Evolutionary conservation across 2,797 vertebrate genomes (phyloP).

Genomic region (Distichodus sexfasciatus): DNA sequence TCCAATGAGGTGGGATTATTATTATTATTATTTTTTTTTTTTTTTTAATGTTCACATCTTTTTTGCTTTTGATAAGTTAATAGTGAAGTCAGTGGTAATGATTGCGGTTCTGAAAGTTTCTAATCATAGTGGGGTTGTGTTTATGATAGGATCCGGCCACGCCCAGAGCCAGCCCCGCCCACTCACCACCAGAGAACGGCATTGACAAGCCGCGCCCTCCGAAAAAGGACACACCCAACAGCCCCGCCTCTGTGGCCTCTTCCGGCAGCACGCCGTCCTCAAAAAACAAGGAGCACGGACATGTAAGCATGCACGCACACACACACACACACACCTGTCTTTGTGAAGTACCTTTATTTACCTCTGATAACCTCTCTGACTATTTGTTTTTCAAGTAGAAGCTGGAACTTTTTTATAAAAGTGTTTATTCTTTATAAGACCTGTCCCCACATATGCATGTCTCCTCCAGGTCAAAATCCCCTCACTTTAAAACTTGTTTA

Average conservation of each 20-base stretch:
- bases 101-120: background rate
- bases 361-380: too few species aligned
- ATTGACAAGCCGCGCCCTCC: constrained; percentile 93
- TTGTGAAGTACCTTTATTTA: background rate
- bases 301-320: constrained; percentile 77
- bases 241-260: constrained; percentile 94
- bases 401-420: too few species aligned
- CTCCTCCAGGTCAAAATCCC: too few species aligned
- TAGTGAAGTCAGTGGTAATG: background rate
- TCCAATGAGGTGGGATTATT: constrained; percentile 95
- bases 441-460: too few species aligned
- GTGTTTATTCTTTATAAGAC: too few species aligned
- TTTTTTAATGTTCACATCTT: background rate
- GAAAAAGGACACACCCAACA: constrained; percentile 97
- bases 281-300: constrained; percentile 98
- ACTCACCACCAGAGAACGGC: constrained; percentile 96
- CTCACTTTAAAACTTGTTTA: too few species aligned
- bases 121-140: background rate
- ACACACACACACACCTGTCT: background rate
- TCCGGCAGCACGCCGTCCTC: constrained; percentile 98
- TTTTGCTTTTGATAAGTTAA: background rate
- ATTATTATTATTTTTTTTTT: too few species aligned
- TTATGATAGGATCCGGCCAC: constrained; percentile 89
- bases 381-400: too few species aligned
- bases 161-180: constrained; percentile 90